A percentile compares a stretch with the other conserved stretches of the same genome.
Evolutionary conservation across 64 coral and sea anemone species (phyloP).

Genomic region (Pachyseris speciosa): DNA sequence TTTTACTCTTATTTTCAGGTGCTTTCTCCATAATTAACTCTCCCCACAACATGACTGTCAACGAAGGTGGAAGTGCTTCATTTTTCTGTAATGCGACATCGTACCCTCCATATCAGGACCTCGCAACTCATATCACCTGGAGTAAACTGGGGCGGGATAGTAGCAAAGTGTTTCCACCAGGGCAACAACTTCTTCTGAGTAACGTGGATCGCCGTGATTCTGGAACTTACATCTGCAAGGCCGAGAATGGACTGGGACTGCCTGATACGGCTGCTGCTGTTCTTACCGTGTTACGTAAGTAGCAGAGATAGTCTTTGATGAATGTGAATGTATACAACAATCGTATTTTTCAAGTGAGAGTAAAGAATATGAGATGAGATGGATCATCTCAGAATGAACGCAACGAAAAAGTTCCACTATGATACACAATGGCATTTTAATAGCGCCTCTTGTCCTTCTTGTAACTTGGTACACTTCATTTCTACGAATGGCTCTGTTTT

Average conservation of each 20-base stretch:
- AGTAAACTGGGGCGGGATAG: slow-evolving; percentile 3
- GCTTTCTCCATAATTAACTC: slow-evolving; percentile 17
- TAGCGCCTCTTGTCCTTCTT: too few species aligned
- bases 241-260: slow-evolving; percentile 32
- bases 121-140: slow-evolving; percentile 12
- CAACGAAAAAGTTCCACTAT: too few species aligned
- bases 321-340: too few species aligned
- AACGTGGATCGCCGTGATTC: not conserved
- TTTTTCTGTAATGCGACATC: slow-evolving; percentile 41
- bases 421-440: too few species aligned
- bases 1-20: not conserved
- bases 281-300: not conserved
- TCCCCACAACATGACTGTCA: slow-evolving; percentile 9
- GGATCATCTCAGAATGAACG: too few species aligned
- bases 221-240: slow-evolving; percentile 27
- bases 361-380: too few species aligned
- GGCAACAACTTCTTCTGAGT: not conserved
- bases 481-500: too few species aligned
- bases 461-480: too few species aligned
- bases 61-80: not conserved
- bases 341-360: too few species aligned
- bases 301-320: too few species aligned
- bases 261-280: slow-evolving; percentile 9
- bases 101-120: not conserved
- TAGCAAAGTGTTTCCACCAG: not conserved